phyloP scores from a whole-genome alignment of 2,113 vertebrate genomes.

The Tichodroma muraria region DNA sequence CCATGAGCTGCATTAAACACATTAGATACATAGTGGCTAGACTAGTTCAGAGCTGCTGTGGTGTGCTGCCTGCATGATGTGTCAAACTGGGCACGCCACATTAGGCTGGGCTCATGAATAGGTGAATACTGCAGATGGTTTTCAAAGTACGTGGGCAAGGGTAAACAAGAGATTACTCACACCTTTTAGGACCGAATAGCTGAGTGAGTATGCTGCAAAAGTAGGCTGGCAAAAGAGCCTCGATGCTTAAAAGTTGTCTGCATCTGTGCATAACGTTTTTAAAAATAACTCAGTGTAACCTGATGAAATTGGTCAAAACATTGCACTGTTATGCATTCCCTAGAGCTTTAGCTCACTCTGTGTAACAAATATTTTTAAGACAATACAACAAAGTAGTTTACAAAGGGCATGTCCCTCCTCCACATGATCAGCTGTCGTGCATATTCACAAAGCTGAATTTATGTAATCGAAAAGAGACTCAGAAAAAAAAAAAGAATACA shows the following conservation, averaged over 20 bases:
- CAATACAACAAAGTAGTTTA: neutral
- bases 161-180: conserved; percentile 24
- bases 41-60: neutral
- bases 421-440: neutral
- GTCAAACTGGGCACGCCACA: neutral
- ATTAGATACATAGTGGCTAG: neutral
- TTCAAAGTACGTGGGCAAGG: neutral
- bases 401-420: neutral
- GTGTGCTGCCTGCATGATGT: neutral
- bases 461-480: neutral
- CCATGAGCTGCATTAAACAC: neutral
- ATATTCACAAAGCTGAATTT: neutral
- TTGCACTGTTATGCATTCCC: neutral
- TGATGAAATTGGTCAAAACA: neutral
- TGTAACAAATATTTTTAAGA: neutral
- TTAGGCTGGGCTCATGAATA: neutral
- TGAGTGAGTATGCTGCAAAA: neutral
- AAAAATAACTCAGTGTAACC: neutral
- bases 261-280: neutral
- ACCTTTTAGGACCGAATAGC: neutral
- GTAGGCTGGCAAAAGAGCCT: neutral
- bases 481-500: neutral
- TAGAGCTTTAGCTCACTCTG: neutral
- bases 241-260: neutral
- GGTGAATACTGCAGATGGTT: neutral